A percentile compares a stretch with the other conserved stretches of the same genome.
Evolutionary conservation across 2,888 invertebrate species (phyloP).

Genomic region (Diadegma fenestrale): DNA sequence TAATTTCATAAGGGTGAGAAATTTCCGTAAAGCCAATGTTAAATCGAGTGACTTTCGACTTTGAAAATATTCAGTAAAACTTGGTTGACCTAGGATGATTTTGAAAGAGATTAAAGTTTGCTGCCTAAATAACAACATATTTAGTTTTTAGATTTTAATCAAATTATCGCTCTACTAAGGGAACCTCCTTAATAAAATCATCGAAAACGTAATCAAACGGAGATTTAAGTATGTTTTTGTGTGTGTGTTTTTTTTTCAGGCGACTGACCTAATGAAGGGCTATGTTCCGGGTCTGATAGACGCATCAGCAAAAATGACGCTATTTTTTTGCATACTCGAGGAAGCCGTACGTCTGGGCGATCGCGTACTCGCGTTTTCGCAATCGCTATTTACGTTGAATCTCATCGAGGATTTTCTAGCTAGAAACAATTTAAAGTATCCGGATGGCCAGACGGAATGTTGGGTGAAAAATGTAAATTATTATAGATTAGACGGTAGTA

Average conservation of each 20-base stretch:
- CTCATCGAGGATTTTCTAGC: conserved; percentile 97
- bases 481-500: conserved; percentile 97
- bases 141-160: too few relatives aligned
- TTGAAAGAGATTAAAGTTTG: too few relatives aligned
- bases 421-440: conserved; percentile 87
- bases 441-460: conserved; percentile 88
- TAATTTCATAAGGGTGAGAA: too few relatives aligned
- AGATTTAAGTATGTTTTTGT: conserved; percentile 63
- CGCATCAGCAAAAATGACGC: conserved; percentile 97
- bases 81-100: too few relatives aligned
- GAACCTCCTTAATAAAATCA: neutral
- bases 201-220: neutral
- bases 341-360: conserved; percentile 95
- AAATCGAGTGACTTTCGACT: too few relatives aligned
- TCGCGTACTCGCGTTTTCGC: conserved; percentile 97
- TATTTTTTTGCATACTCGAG: conserved; percentile 96
- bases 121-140: too few relatives aligned
- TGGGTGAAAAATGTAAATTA: conserved; percentile 96
- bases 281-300: conserved; percentile 96
- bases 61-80: too few relatives aligned
- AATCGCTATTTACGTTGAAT: conserved; percentile 97
- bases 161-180: too few relatives aligned
- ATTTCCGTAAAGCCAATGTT: too few relatives aligned
- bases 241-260: conserved; percentile 84
- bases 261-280: conserved; percentile 92